These are phyloP conservation scores for Sitodiplosis mosellana DNA, from an alignment of 1,140 invertebrate species.

Conservation along the genomic window DNA sequence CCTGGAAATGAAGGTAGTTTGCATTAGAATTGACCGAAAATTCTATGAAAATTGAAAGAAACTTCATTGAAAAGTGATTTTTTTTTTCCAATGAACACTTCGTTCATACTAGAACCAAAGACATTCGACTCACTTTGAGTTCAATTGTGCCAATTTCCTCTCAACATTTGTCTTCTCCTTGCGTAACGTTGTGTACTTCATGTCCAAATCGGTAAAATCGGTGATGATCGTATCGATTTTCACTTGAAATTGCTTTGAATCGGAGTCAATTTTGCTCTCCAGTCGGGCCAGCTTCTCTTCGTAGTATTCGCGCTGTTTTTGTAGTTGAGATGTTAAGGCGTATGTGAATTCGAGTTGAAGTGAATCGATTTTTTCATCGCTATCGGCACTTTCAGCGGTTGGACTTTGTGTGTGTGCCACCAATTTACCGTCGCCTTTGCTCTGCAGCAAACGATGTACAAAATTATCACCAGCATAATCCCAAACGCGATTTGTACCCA, in stretches of 20 bases:
- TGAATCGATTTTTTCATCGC: slow-evolving; percentile 80
- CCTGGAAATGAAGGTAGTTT: slow-evolving; percentile 14
- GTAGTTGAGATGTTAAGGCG: slow-evolving; percentile 89
- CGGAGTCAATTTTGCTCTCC: slow-evolving; percentile 24
- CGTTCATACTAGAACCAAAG: too few relatives aligned
- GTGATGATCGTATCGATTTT: slow-evolving; percentile 25
- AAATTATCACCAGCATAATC: slow-evolving; percentile 74
- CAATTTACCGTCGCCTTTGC: slow-evolving; percentile 94
- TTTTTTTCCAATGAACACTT: background rate
- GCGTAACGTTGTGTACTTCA: slow-evolving; percentile 29
- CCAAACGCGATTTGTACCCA: slow-evolving; percentile 94
- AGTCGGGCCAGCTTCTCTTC: slow-evolving; percentile 59
- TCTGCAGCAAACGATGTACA: slow-evolving; percentile 89
- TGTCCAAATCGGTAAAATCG: slow-evolving; percentile 31
- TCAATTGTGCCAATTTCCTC: slow-evolving; percentile 40
- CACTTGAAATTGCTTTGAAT: slow-evolving; percentile 24
- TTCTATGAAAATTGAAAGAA: background rate
- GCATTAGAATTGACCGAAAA: background rate
- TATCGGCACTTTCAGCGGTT: slow-evolving; percentile 36
- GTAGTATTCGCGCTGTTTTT: slow-evolving; percentile 83
- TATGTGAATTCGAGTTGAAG: slow-evolving; percentile 93
- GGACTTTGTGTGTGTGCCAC: slow-evolving; percentile 46
- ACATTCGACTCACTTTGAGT: slow-evolving; percentile 29
- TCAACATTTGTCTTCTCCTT: slow-evolving; percentile 48
- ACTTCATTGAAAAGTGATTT: background rate